Evolutionary conservation across 2,797 vertebrate species (phyloP).

Genomic region (Xenopus petersii): DNA sequence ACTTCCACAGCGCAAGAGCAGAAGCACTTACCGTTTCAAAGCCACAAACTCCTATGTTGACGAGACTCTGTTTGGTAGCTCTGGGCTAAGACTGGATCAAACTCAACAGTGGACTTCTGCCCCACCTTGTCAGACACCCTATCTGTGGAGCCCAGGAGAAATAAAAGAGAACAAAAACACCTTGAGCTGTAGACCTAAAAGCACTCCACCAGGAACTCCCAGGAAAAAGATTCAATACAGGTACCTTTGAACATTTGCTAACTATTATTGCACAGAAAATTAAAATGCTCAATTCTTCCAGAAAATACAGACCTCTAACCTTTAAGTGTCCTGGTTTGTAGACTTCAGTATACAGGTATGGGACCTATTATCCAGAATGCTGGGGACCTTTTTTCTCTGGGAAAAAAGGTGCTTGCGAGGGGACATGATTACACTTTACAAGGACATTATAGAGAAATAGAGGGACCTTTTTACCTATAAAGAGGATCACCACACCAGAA

Average conservation of each 20-base stretch:
- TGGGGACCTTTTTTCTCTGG: too few species aligned
- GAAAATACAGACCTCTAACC: too few species aligned
- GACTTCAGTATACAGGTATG: too few species aligned
- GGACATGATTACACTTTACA: too few species aligned
- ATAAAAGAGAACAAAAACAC: constrained; percentile 8
- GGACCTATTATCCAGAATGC: too few species aligned
- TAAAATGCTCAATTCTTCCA: too few species aligned
- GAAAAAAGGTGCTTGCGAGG: too few species aligned
- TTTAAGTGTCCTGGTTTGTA: too few species aligned
- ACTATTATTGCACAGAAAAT: too few species aligned
- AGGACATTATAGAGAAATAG: too few species aligned
- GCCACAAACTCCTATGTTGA: constrained; percentile 62
- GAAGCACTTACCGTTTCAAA: constrained; percentile 42
- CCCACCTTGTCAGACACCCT: constrained; percentile 5
- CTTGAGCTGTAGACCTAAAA: constrained; percentile 23
- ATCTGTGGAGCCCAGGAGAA: background rate
- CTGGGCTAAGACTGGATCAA: constrained; percentile 50
- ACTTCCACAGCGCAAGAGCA: constrained; percentile 35
- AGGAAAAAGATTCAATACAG: constrained; percentile 56
- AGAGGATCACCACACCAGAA: too few species aligned
- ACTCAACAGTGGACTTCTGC: constrained; percentile 61
- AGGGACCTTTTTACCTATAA: too few species aligned
- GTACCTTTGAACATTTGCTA: constrained; percentile 1
- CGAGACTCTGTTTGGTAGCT: constrained; percentile 64
- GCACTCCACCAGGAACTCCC: constrained; percentile 40